phyloP scores from a whole-genome alignment of 2,888 invertebrate genomes.

The Agrotis clavis region DNA sequence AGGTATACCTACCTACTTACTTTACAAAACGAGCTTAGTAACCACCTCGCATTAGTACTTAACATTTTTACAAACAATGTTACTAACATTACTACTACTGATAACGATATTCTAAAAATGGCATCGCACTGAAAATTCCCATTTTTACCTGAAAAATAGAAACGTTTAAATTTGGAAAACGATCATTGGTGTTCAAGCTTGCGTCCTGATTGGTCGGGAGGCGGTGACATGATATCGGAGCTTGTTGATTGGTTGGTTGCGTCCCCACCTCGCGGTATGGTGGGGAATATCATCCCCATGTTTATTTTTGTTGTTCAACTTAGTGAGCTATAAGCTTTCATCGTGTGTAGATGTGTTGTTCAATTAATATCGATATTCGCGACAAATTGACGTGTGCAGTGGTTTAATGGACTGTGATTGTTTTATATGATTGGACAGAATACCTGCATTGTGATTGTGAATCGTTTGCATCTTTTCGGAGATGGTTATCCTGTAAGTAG shows the following conservation, averaged over 20 bases:
- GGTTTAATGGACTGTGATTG: slow-evolving; percentile 74
- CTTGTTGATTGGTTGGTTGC: slow-evolving; percentile 74
- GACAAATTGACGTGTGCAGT: slow-evolving; percentile 56
- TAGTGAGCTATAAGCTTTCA: slow-evolving; percentile 87
- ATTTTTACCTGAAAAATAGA: slow-evolving; percentile 82
- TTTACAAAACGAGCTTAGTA: slow-evolving; percentile 7
- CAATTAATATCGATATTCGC: slow-evolving; percentile 56
- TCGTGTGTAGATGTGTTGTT: slow-evolving; percentile 74
- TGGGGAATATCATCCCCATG: slow-evolving; percentile 87
- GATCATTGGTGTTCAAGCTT: slow-evolving; percentile 76
- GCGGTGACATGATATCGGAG: slow-evolving; percentile 73
- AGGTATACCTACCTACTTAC: not conserved
- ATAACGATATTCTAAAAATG: slow-evolving; percentile 69
- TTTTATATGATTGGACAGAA: slow-evolving; percentile 61
- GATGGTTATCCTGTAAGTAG: slow-evolving; percentile 90
- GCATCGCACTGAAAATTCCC: slow-evolving; percentile 79
- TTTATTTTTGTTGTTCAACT: slow-evolving; percentile 89
- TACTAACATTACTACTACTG: slow-evolving; percentile 61
- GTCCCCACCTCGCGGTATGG: slow-evolving; percentile 74
- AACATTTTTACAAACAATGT: slow-evolving; percentile 45
- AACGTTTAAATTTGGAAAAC: slow-evolving; percentile 64
- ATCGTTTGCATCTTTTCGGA: slow-evolving; percentile 76
- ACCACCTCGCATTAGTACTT: slow-evolving; percentile 14
- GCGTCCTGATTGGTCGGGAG: slow-evolving; percentile 80
- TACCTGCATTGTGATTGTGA: slow-evolving; percentile 75